These are phyloP conservation scores for Sanderia malayensis DNA, from an alignment of 30 jellyfish, hydroid and myxozoan species.

Conservation along the genomic window DNA sequence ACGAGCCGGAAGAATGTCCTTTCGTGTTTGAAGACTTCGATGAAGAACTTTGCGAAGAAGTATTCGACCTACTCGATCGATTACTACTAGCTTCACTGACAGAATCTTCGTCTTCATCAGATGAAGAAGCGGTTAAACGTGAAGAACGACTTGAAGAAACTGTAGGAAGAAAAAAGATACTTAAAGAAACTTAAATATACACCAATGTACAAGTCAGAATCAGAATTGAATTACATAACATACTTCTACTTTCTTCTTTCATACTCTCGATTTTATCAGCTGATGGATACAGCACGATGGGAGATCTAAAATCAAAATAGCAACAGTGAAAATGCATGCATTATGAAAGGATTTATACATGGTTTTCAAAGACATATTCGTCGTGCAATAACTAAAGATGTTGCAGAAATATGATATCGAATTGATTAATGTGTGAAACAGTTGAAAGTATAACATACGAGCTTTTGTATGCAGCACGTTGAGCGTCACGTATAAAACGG, in stretches of 20 bases:
- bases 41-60: constrained; percentile 31
- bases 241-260: background rate
- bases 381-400: too few relatives aligned
- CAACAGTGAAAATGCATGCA: too few relatives aligned
- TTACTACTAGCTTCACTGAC: background rate
- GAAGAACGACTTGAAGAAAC: constrained; percentile 37
- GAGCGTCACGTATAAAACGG: constrained; percentile 73
- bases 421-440: too few relatives aligned
- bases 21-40: constrained; percentile 8
- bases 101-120: background rate
- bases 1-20: constrained; percentile 16
- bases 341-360: too few relatives aligned
- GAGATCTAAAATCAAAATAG: constrained; percentile 35
- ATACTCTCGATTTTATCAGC: constrained; percentile 17
- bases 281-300: constrained; percentile 60
- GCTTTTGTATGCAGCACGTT: constrained; percentile 38
- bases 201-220: too few relatives aligned
- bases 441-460: constrained; percentile 24
- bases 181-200: too few relatives aligned
- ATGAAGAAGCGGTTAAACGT: constrained; percentile 26
- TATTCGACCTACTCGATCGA: background rate
- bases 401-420: too few relatives aligned
- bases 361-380: too few relatives aligned
- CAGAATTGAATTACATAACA: background rate
- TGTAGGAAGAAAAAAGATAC: too few relatives aligned